Evolutionary conservation across 2,888 invertebrate species (phyloP).

Genomic region (Acleris emargana): DNA sequence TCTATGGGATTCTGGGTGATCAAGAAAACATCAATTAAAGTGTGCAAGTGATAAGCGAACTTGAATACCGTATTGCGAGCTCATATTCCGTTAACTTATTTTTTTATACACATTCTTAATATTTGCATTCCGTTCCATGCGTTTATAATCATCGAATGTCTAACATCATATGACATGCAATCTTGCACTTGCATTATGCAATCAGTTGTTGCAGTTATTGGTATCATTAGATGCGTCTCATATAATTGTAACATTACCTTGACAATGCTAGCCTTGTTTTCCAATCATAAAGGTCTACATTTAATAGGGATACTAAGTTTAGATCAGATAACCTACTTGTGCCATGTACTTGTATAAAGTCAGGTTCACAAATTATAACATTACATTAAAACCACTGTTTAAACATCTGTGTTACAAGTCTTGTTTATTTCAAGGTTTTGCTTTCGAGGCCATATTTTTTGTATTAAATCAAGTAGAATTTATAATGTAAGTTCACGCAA

Average conservation of each 20-base stretch:
- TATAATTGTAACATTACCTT: constrained; percentile 38
- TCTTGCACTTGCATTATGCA: not conserved
- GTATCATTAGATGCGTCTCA: constrained; percentile 7
- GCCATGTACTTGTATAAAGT: too few relatives aligned
- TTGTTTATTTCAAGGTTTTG: not conserved
- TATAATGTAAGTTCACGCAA: too few relatives aligned
- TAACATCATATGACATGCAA: not conserved
- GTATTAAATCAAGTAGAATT: too few relatives aligned
- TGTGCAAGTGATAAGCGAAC: constrained; percentile 51
- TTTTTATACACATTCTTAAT: not conserved
- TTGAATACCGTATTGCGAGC: not conserved
- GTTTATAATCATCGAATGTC: constrained; percentile 35
- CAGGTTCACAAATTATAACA: not conserved
- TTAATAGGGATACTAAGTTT: constrained; percentile 58
- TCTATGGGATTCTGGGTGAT: constrained; percentile 87
- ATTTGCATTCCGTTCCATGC: constrained; percentile 39
- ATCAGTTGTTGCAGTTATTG: not conserved
- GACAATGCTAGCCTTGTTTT: constrained; percentile 47
- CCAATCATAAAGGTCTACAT: constrained; percentile 48
- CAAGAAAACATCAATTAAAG: constrained; percentile 73
- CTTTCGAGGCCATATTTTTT: not conserved
- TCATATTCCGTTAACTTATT: not conserved
- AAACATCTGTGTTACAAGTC: not conserved
- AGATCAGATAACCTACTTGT: constrained; percentile 37
- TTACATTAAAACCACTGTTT: not conserved